Conservation (phyloP, 2,888 invertebrate genomes). For the Pristionchus fissidentatus region DNA sequence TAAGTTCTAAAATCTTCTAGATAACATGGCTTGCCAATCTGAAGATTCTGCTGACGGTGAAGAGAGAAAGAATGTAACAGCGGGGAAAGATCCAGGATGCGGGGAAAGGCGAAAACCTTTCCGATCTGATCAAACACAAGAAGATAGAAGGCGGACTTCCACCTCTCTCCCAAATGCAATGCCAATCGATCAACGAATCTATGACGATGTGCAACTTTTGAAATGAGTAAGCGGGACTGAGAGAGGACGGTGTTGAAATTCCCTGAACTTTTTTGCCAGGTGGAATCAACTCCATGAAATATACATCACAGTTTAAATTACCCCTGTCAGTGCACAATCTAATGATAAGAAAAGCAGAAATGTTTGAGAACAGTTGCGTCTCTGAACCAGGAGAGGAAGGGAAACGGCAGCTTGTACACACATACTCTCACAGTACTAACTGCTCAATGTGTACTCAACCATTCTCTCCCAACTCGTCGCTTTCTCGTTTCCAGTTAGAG, state of each 20-base stretch:
- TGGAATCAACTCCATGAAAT: background rate
- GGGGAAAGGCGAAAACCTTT: background rate
- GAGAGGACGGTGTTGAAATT: background rate
- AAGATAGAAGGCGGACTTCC: too few relatives aligned
- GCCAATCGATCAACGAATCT: too few relatives aligned
- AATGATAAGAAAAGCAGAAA: background rate
- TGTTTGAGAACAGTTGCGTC: background rate
- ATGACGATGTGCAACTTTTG: too few relatives aligned
- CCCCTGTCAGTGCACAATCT: background rate
- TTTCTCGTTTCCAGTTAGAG: constrained; percentile 13
- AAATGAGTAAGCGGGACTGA: background rate
- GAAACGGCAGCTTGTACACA: constrained; percentile 21
- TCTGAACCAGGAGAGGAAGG: background rate
- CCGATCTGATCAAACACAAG: constrained; percentile 29
- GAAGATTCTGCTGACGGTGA: too few relatives aligned
- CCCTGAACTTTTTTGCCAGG: too few relatives aligned
- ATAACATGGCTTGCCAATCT: too few relatives aligned
- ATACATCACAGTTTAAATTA: background rate
- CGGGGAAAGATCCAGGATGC: background rate
- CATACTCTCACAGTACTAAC: constrained; percentile 19
- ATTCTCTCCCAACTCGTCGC: constrained; percentile 28
- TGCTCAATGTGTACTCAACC: constrained; percentile 36
- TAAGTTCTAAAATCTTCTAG: too few relatives aligned
- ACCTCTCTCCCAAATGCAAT: too few relatives aligned
- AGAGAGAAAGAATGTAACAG: background rate